Percentiles rank a stretch among this genome's conserved stretches.
These are phyloP conservation scores for Ciconia nigra DNA, from an alignment of 2,797 vertebrate species.

Conservation along the genomic window DNA sequence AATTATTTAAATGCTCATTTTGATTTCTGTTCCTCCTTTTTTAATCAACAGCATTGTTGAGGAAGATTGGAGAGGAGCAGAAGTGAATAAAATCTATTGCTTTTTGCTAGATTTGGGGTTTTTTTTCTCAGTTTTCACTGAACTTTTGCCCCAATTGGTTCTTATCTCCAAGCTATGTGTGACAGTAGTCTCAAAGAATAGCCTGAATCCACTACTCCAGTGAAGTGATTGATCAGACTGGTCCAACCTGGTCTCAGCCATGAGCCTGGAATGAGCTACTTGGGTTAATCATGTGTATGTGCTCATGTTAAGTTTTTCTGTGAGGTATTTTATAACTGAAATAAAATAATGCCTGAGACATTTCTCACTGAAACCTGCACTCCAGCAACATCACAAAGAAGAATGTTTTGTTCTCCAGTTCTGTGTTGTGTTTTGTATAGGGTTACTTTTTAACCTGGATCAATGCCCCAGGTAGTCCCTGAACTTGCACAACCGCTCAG, in stretches of 20 bases:
- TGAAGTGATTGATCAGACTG: rapidly evolving
- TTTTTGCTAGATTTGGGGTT: rapidly evolving
- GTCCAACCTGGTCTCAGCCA: not conserved
- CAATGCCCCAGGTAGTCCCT: not conserved
- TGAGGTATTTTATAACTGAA: not conserved
- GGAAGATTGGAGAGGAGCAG: not conserved
- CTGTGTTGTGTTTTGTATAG: not conserved
- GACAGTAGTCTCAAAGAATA: not conserved
- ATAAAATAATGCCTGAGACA: not conserved
- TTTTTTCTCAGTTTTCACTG: not conserved
- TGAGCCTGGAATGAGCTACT: not conserved
- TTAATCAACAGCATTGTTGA: not conserved
- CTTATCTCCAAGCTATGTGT: not conserved
- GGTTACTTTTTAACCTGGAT: not conserved
- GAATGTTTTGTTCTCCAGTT: not conserved
- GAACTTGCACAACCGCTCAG: not conserved
- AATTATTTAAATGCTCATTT: not conserved
- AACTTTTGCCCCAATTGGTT: not conserved
- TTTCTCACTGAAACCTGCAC: not conserved
- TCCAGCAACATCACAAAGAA: not conserved
- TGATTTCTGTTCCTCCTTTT: not conserved
- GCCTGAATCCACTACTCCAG: not conserved
- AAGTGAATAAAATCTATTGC: not conserved
- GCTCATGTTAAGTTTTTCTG: not conserved
- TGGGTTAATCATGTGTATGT: not conserved